Percentiles rank a stretch among this genome's conserved stretches.
phyloP scores from a whole-genome alignment of 2,888 invertebrate species.

The Drosophila mulleri region DNA sequence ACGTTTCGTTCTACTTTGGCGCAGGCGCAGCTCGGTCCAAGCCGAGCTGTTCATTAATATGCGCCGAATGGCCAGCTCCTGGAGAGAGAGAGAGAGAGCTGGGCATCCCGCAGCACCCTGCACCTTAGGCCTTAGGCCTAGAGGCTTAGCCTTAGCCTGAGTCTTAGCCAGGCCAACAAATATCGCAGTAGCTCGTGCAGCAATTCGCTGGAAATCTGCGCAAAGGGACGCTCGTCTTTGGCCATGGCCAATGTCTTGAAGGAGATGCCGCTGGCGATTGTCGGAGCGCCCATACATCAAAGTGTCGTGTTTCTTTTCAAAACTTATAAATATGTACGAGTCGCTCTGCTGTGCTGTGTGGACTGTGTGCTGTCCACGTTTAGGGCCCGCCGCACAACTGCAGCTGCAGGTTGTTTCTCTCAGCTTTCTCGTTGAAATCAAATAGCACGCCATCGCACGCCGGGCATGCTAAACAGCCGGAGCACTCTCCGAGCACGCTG shows the following conservation, averaged over 20 bases:
- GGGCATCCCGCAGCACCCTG: neutral
- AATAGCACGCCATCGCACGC: conserved; percentile 51
- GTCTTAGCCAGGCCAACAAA: neutral
- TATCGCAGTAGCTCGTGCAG: conserved; percentile 52
- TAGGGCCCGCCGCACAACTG: conserved; percentile 18
- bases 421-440: conserved; percentile 61
- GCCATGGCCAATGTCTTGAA: conserved; percentile 22
- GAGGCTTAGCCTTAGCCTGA: neutral
- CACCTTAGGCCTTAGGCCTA: neutral
- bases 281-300: conserved; percentile 68
- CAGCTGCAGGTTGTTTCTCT: conserved; percentile 36
- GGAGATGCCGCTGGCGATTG: conserved; percentile 59
- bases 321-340: conserved; percentile 71
- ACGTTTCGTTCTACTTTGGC: conserved; percentile 76
- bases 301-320: conserved; percentile 68
- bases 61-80: conserved; percentile 27
- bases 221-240: conserved; percentile 45
- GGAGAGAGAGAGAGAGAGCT: neutral
- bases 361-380: conserved; percentile 17
- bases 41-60: conserved; percentile 39
- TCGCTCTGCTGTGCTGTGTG: neutral
- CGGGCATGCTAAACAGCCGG: conserved; percentile 62
- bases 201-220: conserved; percentile 63
- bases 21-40: conserved; percentile 36
- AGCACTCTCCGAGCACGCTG: conserved; percentile 8